Percentiles rank a stretch among this genome's conserved stretches.
Evolutionary conservation across 2,113 vertebrate genomes (phyloP).

Genomic region (Toxostoma redivivum): DNA sequence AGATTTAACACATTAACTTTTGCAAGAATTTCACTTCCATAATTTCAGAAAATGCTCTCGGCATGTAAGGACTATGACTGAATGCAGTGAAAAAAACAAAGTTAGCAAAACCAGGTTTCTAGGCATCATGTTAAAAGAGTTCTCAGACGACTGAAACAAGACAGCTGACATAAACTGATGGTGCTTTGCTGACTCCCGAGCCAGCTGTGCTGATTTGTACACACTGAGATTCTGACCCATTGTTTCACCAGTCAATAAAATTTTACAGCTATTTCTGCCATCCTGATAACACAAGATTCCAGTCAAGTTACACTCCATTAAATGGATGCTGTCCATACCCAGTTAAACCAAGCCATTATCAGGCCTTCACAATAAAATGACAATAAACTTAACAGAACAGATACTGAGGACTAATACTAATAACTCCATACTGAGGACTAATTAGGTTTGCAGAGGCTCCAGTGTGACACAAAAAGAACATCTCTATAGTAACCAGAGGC

Average conservation of each 20-base stretch:
- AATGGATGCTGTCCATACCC: background rate
- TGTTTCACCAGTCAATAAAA: background rate
- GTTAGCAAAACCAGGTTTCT: background rate
- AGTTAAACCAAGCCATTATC: background rate
- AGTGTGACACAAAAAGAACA: background rate
- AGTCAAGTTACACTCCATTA: background rate
- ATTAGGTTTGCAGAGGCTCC: background rate
- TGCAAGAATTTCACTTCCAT: background rate
- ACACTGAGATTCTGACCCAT: background rate
- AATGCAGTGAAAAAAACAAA: background rate
- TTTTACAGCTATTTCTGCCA: background rate
- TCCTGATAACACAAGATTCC: background rate
- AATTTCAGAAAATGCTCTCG: background rate
- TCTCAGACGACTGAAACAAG: background rate
- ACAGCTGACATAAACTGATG: background rate
- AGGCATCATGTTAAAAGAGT: background rate
- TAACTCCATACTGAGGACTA: background rate
- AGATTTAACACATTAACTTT: background rate
- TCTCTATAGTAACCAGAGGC: background rate
- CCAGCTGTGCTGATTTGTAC: background rate
- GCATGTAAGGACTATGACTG: background rate
- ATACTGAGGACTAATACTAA: background rate
- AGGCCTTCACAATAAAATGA: background rate
- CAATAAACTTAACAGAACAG: background rate
- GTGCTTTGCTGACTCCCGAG: background rate